Conservation (phyloP, 2,113 vertebrate genomes). For the Phocoena phocoena region DNA sequence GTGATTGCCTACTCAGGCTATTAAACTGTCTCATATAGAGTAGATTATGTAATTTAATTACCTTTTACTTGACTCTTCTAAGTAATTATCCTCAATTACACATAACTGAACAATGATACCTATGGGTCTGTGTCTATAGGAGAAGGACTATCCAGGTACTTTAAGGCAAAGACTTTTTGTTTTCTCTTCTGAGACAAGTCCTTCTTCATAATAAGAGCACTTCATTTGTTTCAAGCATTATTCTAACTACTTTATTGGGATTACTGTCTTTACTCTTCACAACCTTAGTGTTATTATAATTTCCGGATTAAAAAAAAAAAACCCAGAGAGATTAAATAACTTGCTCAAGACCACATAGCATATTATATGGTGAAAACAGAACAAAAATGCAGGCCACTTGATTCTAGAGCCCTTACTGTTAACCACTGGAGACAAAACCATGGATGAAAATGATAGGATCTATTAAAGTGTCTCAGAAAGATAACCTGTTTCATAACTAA, state of each 20-base stretch:
- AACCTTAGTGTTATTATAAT: neutral
- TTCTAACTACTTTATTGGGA: neutral
- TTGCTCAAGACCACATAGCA: neutral
- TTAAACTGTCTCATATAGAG: neutral
- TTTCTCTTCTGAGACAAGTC: neutral
- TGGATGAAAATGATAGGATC: neutral
- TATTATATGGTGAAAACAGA: neutral
- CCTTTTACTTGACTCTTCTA: neutral
- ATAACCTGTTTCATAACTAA: neutral
- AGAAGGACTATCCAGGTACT: neutral
- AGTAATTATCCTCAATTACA: neutral
- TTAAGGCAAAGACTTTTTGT: neutral
- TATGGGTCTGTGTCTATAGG: neutral
- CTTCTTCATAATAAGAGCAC: neutral
- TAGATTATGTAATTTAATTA: neutral
- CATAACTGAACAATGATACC: neutral
- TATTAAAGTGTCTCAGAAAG: neutral
- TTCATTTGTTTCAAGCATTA: neutral
- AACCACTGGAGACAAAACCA: neutral
- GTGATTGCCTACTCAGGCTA: neutral
- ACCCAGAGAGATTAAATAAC: neutral
- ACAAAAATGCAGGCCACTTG: neutral
- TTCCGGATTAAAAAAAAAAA: neutral
- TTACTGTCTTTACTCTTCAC: neutral
- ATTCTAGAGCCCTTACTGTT: neutral